A percentile compares a stretch with the other conserved stretches of the same genome.
These are phyloP conservation scores for Amia ocellicauda DNA, from an alignment of 2,113 vertebrate genomes.

Conservation along the genomic window DNA sequence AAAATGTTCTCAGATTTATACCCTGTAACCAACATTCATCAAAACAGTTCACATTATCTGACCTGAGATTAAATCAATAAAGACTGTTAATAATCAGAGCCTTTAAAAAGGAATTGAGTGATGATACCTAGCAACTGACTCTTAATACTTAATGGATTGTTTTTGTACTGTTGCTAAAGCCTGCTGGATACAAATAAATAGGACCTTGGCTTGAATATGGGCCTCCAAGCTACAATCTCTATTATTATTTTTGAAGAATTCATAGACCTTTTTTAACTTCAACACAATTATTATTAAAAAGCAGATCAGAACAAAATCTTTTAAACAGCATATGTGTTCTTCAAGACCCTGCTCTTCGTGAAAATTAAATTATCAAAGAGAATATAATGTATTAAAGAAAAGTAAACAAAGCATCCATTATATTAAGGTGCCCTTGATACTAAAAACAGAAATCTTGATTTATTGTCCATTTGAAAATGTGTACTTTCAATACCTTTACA, in stretches of 20 bases:
- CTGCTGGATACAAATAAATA: constrained; percentile 2
- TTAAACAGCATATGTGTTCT: too few relatives aligned
- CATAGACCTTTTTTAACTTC: background rate
- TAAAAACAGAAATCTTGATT: too few relatives aligned
- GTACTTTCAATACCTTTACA: too few relatives aligned
- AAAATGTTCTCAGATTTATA: constrained; percentile 9
- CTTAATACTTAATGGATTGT: constrained; percentile 20
- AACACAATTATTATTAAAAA: background rate
- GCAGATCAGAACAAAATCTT: too few relatives aligned
- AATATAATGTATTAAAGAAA: too few relatives aligned
- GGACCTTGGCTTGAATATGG: background rate
- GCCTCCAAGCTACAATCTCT: background rate
- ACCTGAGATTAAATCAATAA: constrained; percentile 34
- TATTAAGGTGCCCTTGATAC: too few relatives aligned
- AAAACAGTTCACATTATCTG: constrained; percentile 10
- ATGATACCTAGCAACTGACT: constrained; percentile 15
- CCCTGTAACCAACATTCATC: constrained; percentile 21
- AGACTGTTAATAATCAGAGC: constrained; percentile 32
- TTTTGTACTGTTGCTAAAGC: constrained; percentile 12
- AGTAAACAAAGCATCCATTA: too few relatives aligned
- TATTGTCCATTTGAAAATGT: too few relatives aligned
- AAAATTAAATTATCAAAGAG: too few relatives aligned
- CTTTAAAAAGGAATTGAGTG: constrained; percentile 28
- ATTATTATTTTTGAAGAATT: background rate
- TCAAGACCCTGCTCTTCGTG: too few relatives aligned